These are phyloP conservation scores for Contarinia nasturtii DNA, from an alignment of 1,140 invertebrate genomes.

Conservation along the genomic window DNA sequence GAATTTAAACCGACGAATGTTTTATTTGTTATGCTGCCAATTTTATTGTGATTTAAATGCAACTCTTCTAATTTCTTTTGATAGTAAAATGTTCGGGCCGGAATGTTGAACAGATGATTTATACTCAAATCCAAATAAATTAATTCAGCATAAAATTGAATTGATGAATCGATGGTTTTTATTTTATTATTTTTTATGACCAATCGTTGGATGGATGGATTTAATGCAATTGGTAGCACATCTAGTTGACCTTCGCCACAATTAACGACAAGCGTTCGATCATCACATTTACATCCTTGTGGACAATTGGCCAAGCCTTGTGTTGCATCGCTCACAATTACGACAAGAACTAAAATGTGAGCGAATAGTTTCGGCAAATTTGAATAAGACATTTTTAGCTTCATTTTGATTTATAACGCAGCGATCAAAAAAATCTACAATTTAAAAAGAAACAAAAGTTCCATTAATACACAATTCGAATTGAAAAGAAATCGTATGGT, in stretches of 20 bases:
- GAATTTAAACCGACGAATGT: slow-evolving; percentile 61
- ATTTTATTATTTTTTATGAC: slow-evolving; percentile 70
- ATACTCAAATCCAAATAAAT: slow-evolving; percentile 65
- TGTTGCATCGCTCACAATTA: no score
- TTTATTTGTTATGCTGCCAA: slow-evolving; percentile 54
- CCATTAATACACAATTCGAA: no score
- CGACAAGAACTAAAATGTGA: no score
- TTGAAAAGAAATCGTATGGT: no score
- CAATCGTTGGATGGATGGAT: slow-evolving; percentile 68
- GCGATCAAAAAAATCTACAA: no score
- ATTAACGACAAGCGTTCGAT: slow-evolving; percentile 68
- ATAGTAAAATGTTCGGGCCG: slow-evolving; percentile 52
- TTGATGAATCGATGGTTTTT: slow-evolving; percentile 66
- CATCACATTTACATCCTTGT: slow-evolving; percentile 63
- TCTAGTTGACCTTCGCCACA: slow-evolving; percentile 70
- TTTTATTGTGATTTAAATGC: slow-evolving; percentile 67
- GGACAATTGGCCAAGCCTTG: slow-evolving; percentile 41
- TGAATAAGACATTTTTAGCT: no score
- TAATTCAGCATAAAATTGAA: slow-evolving; percentile 70
- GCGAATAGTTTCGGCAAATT: no score
- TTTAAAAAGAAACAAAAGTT: no score
- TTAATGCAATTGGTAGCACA: slow-evolving; percentile 76
- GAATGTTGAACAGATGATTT: slow-evolving; percentile 64
- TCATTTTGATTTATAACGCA: no score
- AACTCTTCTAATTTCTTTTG: slow-evolving; percentile 65